These are phyloP conservation scores for Phalanger gymnotis DNA, from an alignment of 2,797 vertebrate genomes.

Conservation along the genomic window DNA sequence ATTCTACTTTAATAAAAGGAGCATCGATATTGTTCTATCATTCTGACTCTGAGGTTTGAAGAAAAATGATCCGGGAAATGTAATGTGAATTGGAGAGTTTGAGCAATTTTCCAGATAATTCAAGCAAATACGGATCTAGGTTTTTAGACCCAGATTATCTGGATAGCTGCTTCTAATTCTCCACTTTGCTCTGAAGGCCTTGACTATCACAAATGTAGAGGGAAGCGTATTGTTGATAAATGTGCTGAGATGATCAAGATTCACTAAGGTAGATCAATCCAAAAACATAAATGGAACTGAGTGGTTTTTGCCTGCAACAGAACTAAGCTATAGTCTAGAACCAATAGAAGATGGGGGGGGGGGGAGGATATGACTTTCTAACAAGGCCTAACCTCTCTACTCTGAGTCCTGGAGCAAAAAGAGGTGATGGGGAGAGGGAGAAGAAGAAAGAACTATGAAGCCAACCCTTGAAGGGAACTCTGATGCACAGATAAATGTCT, in stretches of 20 bases:
- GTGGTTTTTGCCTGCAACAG: slow-evolving; percentile 26
- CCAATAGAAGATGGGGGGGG: neutral
- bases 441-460: neutral
- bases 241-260: neutral
- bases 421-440: neutral
- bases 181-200: slow-evolving; percentile 15
- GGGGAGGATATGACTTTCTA: neutral
- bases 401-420: neutral
- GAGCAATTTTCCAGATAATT: slow-evolving; percentile 43
- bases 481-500: neutral
- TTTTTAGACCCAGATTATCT: slow-evolving; percentile 46
- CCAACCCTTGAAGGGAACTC: slow-evolving; percentile 1
- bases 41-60: neutral
- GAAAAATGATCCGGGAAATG: neutral
- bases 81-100: neutral
- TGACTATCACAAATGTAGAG: neutral
- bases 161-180: slow-evolving; percentile 12
- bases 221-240: neutral
- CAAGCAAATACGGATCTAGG: slow-evolving; percentile 40
- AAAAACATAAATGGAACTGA: neutral
- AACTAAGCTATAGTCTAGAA: neutral
- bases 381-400: neutral
- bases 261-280: neutral
- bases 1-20: neutral
- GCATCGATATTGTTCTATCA: neutral